Evolutionary conservation across 2,113 vertebrate species (phyloP), one percentile per base, ranked within the genome.

Genomic region (Pelusios castaneus): DNA sequence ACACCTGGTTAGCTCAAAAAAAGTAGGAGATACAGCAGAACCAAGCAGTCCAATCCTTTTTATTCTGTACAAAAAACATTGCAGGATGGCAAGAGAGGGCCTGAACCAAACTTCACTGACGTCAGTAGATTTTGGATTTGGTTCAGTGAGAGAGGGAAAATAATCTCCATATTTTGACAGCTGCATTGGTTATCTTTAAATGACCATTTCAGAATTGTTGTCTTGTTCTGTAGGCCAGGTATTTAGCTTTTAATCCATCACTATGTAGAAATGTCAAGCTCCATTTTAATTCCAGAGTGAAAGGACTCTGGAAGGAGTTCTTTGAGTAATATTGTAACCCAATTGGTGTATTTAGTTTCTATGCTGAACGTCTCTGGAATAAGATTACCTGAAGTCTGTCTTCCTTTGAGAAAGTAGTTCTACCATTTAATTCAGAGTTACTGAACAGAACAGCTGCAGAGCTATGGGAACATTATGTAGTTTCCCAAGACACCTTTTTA

Each of bases 251-350:
- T 96, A 60, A 80, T 95, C 73, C 8, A 84, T 88, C 77, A 21
- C n/a, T 89, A n/a, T 87, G 38, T 43, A 76, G 60, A 90, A 86
- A 91, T 70, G 77, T 47, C 56, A 94, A 5, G 9, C 27, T 91
- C 24, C 51, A 58, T 43, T 29, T 90, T 27, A 19, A 85, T 60
- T 90, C 63, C 80, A 78, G 83, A 94, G 94, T 95, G 83, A 87
- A 52, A 70, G 56, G 7, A 3, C 63, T 91, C 82, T 81, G 77
- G 58, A 90, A 51, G 91, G 51, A n/a, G 78, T 80, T 95, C 58
- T 80, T 51, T 87, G 19, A 47, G 34, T 90, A 24, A 90, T 60
- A 84, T 13, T 87, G 55, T 63, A 90, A 4, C 1, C 1, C 25
- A 9, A 11, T n/a, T 92, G 10, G 6, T 90, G 41, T 16, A 49